Percentiles rank a stretch among this genome's conserved stretches.
phyloP scores from a whole-genome alignment of 2,797 vertebrate genomes.

The Lerista edwardsae region DNA sequence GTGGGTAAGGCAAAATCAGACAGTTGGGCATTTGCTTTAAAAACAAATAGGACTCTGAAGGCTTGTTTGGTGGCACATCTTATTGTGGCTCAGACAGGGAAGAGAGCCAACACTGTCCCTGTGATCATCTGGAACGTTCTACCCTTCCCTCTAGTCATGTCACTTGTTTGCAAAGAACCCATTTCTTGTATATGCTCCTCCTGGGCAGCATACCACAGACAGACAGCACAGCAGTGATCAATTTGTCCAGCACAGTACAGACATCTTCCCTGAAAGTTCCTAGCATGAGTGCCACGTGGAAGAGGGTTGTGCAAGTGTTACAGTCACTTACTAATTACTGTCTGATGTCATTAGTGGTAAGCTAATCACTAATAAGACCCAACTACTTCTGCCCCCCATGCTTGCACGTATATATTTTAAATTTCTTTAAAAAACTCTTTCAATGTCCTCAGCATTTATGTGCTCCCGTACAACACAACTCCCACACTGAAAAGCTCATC shows the following conservation, averaged over 20 bases:
- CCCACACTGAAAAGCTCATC: not conserved
- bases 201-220: too few relatives aligned
- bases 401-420: not conserved
- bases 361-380: too few relatives aligned
- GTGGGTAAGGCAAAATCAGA: not conserved
- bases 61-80: constrained; percentile 6
- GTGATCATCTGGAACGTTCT: constrained; percentile 27
- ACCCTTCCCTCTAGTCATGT: constrained; percentile 33
- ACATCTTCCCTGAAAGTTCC: not conserved
- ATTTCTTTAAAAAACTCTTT: not conserved
- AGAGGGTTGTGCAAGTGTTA: not conserved
- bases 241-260: not conserved
- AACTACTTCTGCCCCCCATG: too few relatives aligned
- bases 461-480: not conserved
- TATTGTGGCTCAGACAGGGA: constrained; percentile 4
- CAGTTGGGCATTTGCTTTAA: not conserved
- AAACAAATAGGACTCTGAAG: not conserved
- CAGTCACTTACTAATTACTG: not conserved
- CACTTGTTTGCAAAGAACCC: not conserved
- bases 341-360: not conserved
- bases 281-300: not conserved
- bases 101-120: constrained; percentile 42
- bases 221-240: not conserved
- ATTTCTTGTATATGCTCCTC: not conserved
- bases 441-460: not conserved